Evolutionary conservation across 2,797 vertebrate genomes (phyloP).

Genomic region (Macroramphosus scolopax): DNA sequence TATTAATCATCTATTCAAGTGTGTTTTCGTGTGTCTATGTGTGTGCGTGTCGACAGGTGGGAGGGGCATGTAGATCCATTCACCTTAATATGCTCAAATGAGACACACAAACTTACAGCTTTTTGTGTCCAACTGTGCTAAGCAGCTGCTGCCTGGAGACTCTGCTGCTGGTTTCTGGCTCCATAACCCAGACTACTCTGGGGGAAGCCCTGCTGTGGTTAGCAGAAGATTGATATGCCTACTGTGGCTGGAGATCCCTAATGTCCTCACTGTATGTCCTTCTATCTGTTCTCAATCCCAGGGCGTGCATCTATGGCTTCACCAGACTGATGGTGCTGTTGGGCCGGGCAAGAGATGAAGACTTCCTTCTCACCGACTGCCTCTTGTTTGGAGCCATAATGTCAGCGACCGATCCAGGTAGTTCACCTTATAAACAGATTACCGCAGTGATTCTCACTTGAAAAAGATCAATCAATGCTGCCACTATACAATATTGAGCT

Average conservation of each 20-base stretch:
- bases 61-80: neutral
- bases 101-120: too few species aligned
- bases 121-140: constrained; percentile 29
- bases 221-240: constrained; percentile 48
- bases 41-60: neutral
- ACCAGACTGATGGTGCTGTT: constrained; percentile 78
- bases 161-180: constrained; percentile 52
- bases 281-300: constrained; percentile 65
- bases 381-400: constrained; percentile 87
- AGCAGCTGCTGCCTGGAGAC: constrained; percentile 46
- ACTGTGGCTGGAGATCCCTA: constrained; percentile 28
- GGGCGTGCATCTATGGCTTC: constrained; percentile 84
- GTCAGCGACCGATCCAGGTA: constrained; percentile 89
- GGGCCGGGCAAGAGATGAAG: constrained; percentile 71
- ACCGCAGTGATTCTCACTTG: neutral
- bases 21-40: neutral
- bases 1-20: neutral
- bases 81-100: too few species aligned
- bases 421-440: constrained; percentile 3
- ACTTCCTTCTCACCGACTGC: constrained; percentile 85
- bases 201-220: constrained; percentile 53
- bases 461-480: too few species aligned
- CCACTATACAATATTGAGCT: too few species aligned
- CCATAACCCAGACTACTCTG: constrained; percentile 55
- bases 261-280: constrained; percentile 58